phyloP scores from a whole-genome alignment of 2,888 invertebrate genomes.

The Drosophila hawaiiensis region DNA sequence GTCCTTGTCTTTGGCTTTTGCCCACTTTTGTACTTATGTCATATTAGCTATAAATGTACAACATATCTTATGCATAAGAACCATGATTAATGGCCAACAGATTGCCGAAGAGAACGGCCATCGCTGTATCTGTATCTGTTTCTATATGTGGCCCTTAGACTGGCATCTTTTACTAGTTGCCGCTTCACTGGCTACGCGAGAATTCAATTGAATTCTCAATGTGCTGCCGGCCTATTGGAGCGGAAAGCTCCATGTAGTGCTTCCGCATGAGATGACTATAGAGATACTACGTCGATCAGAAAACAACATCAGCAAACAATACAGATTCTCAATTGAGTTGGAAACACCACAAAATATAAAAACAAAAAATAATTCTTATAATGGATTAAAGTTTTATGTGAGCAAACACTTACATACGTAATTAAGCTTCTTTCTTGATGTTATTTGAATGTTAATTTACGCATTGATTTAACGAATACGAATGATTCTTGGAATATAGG shows the following conservation, averaged over 20 bases:
- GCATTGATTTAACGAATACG: background rate
- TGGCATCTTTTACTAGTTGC: constrained; percentile 51
- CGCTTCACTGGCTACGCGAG: constrained; percentile 67
- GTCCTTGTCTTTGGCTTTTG: constrained; percentile 65
- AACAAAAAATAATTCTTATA: background rate
- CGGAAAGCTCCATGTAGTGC: constrained; percentile 64
- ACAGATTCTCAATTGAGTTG: constrained; percentile 6
- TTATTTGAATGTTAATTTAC: background rate
- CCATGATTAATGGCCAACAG: constrained; percentile 73
- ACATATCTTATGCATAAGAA: constrained; percentile 63
- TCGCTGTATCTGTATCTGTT: constrained; percentile 13
- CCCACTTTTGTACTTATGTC: constrained; percentile 81
- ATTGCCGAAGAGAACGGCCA: constrained; percentile 36
- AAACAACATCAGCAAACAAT: constrained; percentile 22
- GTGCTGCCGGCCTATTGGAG: constrained; percentile 70
- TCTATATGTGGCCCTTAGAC: constrained; percentile 42
- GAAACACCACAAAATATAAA: constrained; percentile 2
- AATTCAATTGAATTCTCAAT: constrained; percentile 66
- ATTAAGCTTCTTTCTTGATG: background rate
- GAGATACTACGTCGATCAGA: constrained; percentile 23
- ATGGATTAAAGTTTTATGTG: constrained; percentile 8
- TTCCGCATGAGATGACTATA: constrained; percentile 58
- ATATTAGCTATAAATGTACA: constrained; percentile 77
- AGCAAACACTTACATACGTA: background rate
- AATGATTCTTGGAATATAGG: background rate